phyloP scores from a whole-genome alignment of 2,113 vertebrate genomes.

The Neotoma lepida region DNA sequence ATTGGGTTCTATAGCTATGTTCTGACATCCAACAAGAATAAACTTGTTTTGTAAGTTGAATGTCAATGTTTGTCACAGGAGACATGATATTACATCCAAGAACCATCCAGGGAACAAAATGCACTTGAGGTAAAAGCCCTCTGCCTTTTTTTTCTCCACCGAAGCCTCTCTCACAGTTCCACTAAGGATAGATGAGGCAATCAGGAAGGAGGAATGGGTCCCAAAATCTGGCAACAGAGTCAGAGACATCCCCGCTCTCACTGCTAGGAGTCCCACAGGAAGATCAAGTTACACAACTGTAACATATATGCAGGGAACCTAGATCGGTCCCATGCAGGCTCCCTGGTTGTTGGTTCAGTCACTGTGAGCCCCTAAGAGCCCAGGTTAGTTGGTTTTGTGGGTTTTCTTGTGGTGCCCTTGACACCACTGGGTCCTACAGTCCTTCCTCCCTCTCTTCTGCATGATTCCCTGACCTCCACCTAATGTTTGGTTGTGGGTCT shows the following conservation, averaged over 20 bases:
- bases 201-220: neutral
- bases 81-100: neutral
- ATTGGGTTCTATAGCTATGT: neutral
- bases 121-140: neutral
- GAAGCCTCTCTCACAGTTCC: neutral
- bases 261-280: neutral
- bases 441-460: neutral
- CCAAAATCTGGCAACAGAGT: neutral
- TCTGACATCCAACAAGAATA: neutral
- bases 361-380: neutral
- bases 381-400: neutral
- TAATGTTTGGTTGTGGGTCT: neutral
- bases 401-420: neutral
- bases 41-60: neutral
- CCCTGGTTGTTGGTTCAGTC: neutral
- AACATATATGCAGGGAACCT: neutral
- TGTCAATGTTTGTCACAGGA: neutral
- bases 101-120: neutral
- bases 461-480: neutral
- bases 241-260: neutral
- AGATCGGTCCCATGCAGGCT: neutral
- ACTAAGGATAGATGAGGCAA: neutral
- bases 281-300: neutral
- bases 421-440: neutral
- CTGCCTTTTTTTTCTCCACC: neutral